Evolutionary conservation across 1,140 invertebrate species (phyloP), one percentile per base, ranked within the genome.

Genomic region (Camponotus floridanus): DNA sequence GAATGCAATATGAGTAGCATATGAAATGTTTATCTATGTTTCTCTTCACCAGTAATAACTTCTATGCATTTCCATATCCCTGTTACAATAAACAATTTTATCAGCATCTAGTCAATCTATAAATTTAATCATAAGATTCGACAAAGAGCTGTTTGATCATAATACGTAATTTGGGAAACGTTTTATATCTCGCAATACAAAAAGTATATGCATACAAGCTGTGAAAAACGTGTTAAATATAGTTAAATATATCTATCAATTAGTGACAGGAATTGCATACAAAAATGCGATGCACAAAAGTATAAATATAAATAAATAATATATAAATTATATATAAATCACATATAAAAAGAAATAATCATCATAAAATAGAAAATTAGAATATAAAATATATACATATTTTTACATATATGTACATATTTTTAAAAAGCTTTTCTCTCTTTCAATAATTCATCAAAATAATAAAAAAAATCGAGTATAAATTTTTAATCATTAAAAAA

Each of bases 51-150:
- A 80, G 64, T 80, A 48, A 68, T 65, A 51, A 68, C 55, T 51
- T 67, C 21, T 68, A 68, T 48, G 13, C 5, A 2, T 80, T 80
- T 80, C 21, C 78, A 80, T 80, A 80, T 80, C 78, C 64, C 78
- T 70, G 36, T 80, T 70, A 67, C 2, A 42, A 51, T 48, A n/a
- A 64, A 64, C n/a, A 8, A 51, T 36, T 36, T 65, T 67, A 36
- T 51, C 62, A 79, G 76, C 76, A 51, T 55, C 67, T 15, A 67
- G 45, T 39, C 33, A 42, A 65, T 64, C 26, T 36, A 67, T 1
- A 0, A 59, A 70, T 42, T 31, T 59, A 3, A 76, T 70, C 33
- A 55, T 4, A 42, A n/a, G 26, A 70, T 70, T 80, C 65, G 11
- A 70, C 51, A 39, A 68, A 55, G n/a, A 57, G 39, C 2, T 80